Base-by-base conservation (phyloP, 1,140 invertebrate genomes). In the Scaptomyza hsui region DNA sequence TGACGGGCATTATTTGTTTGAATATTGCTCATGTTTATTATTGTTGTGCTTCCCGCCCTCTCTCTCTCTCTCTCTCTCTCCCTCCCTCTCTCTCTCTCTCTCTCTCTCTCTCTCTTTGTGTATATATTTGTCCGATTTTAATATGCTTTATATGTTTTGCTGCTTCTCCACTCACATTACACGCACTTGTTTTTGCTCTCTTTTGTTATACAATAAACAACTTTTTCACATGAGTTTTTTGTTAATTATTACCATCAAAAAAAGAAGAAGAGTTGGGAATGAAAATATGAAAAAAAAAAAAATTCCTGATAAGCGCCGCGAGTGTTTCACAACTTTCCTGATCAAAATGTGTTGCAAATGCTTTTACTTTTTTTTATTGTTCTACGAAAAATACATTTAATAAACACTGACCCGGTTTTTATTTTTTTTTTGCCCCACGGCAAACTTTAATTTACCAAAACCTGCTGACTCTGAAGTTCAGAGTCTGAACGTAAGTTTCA, bases 131-230 rank as follows among this genome's bases (percentile, higher is more conserved):
- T 57, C 37, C 16, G 45, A 1, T 72, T 80, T 67, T 72, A 80
- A 76, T 72, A 68, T 41, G 48, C 55, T 65, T 78, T 75, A 53
- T 72, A 39, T 78, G 72, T 75, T 67, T 42, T 44, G 4, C 26
- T 24, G 39, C 41, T 5, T 5, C 26, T 32, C 19, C 37, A 44
- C 16, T 15, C 42, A 37, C 35, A 19, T 26, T 19, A 15, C 37
- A 59, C 45, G 52, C 41, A 64, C 16, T 47, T 48, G 32, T 59
- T 59, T 29, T 49, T 37, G 7, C 2, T 24, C 5, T 37, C 52
- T 67, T 51, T 59, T 60, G 16, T 44, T 67, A 52, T 51, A n/a
- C n/a, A 57, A 39, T 53, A 48, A 21, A 35, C 53, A 67, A 57
- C 32, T 53, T 72, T 67, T 53, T 18, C 16, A 49, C 47, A 70